Percentiles rank a stretch among this genome's conserved stretches.
Conservation (phyloP, 1,140 invertebrate species). For the Orius insidiosus region DNA sequence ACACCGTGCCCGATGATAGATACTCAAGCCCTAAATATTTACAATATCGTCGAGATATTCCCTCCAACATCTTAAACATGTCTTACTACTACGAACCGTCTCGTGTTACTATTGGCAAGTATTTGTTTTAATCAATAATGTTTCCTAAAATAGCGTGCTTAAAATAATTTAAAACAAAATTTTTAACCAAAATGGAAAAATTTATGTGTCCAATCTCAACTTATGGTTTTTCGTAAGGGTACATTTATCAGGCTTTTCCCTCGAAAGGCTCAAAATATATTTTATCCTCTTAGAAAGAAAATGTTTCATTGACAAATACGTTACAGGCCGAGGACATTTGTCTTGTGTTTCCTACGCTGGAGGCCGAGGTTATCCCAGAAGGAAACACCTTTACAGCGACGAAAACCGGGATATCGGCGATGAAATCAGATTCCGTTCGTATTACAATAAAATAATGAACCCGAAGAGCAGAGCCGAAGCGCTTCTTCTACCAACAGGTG, state of each 20-base stretch:
- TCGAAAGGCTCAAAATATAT: too few relatives aligned
- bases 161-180: too few relatives aligned
- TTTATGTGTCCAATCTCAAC: too few relatives aligned
- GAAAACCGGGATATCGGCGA: conserved; percentile 33
- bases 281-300: too few relatives aligned
- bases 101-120: conserved; percentile 8
- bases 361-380: conserved; percentile 50
- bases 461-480: conserved; percentile 36
- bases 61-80: conserved; percentile 10
- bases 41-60: neutral
- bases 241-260: too few relatives aligned
- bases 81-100: conserved; percentile 13
- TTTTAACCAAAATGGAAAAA: too few relatives aligned
- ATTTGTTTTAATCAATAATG: too few relatives aligned
- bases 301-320: neutral
- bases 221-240: too few relatives aligned
- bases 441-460: conserved; percentile 48
- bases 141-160: too few relatives aligned
- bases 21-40: conserved; percentile 1
- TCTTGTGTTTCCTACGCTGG: conserved; percentile 61
- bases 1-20: conserved; percentile 3
- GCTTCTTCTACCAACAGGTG: conserved; percentile 4
- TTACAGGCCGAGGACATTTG: conserved; percentile 38
- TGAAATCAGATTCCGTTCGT: conserved; percentile 57
- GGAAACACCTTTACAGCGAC: conserved; percentile 32